Evolutionary conservation across 2,113 vertebrate genomes (phyloP), one percentile per base, ranked within the genome.

Genomic region (Tauraco erythrolophus): DNA sequence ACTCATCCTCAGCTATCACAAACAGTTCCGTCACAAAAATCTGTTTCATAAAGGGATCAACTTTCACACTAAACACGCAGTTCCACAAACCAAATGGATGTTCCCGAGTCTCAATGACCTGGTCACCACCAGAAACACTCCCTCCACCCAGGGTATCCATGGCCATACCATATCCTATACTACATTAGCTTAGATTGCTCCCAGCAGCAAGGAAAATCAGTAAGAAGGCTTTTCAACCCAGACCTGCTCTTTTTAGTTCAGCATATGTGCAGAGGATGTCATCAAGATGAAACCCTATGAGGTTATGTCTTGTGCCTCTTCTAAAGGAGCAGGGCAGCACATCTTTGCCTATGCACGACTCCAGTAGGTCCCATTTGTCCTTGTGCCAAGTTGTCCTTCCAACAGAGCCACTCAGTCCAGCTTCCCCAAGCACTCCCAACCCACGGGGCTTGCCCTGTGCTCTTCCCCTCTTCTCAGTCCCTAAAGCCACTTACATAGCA

Each of bases 21-120:
- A 61, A 39, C 15, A 39, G 14, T 15, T 46, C 60, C 2, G 13
- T 39, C 28, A 1, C 2, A 45, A 61, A n/a, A 39, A 69, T 24
- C 37, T 27, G 24, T 31, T 54, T 31, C 64, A 30, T 46, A 41
- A 15, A 68, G 53, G 31, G 10, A 83, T 48, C 1, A 3, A n/a
- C 19, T 21, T 41, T 37, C 62, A n/a, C 0, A 4, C 37, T 39
- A 24, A 54, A 54, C 27, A 28, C 0, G 1, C 51, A 58, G 77
- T 19, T 83, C 10, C 23, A 10, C 54, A 71, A 25, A 8, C 13
- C 4, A 39, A 45, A 24, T 53, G 53, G 61, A 79, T 48, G 0
- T 11, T 35, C 50, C 50, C 0, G 16, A 28, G 31, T 37, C 65
- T 28, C 35, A 9, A 11, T 11, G 48, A 22, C 13, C 46, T n/a